These are phyloP conservation scores for Deilephila porcellus DNA, from an alignment of 2,888 invertebrate species.

Conservation along the genomic window DNA sequence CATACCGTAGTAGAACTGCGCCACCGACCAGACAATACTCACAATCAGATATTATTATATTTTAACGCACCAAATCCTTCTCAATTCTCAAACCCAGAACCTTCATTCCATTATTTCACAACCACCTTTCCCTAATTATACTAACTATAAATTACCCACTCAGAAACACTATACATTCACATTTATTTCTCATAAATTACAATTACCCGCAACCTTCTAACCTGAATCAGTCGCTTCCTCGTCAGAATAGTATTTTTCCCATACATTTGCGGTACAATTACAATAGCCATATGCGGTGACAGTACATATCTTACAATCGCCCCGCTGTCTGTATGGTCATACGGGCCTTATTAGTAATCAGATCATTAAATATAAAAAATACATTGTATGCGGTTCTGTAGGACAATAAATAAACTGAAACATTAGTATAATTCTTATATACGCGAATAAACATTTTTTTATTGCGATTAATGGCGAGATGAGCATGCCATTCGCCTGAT, in stretches of 20 bases:
- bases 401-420: no score
- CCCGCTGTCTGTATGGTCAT: conserved; percentile 29
- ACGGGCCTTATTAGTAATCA: conserved; percentile 8
- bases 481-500: no score
- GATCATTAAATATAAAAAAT: background rate
- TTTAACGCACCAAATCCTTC: no score
- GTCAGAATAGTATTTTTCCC: conserved; percentile 23
- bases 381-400: background rate
- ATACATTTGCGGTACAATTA: conserved; percentile 20
- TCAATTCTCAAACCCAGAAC: no score
- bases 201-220: background rate
- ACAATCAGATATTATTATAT: no score
- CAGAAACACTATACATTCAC: background rate
- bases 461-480: no score
- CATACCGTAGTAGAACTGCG: no score
- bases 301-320: conserved; percentile 36
- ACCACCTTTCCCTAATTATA: no score
- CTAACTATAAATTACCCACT: background rate
- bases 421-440: no score
- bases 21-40: no score
- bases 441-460: no score
- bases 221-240: conserved; percentile 14
- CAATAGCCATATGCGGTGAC: conserved; percentile 43
- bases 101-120: no score
- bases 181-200: conserved; percentile 11